These are phyloP conservation scores for Leptestheria dahalacensis DNA, from an alignment of 1,140 invertebrate species.

Conservation along the genomic window DNA sequence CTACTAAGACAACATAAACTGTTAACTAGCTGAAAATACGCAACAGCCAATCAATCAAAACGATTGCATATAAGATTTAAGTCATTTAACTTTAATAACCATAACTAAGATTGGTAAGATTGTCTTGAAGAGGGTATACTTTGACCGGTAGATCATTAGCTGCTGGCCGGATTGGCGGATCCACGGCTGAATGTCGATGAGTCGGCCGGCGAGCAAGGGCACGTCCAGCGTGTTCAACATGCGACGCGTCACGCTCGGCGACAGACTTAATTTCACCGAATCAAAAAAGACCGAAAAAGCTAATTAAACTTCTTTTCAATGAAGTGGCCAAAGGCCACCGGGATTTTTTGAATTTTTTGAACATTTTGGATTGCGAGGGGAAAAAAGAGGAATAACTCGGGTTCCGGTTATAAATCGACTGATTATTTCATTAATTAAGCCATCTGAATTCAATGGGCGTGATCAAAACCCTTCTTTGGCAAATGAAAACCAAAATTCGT, in stretches of 20 bases:
- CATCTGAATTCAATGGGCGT: neutral
- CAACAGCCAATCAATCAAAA: no score
- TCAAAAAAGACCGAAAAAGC: neutral
- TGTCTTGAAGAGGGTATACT: no score
- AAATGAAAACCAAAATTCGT: no score
- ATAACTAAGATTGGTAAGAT: no score
- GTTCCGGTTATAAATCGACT: neutral
- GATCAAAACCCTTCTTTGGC: no score
- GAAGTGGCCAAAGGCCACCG: neutral
- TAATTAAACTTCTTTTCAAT: neutral
- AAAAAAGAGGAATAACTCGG: no score
- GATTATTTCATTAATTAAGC: neutral
- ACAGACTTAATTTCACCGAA: conserved; percentile 14
- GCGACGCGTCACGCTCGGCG: conserved; percentile 17
- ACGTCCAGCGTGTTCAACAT: conserved; percentile 26
- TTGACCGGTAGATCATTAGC: neutral
- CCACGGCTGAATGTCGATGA: conserved; percentile 53
- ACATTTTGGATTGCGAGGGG: no score
- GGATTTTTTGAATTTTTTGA: neutral
- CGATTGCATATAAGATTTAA: no score
- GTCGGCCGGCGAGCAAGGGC: conserved; percentile 49
- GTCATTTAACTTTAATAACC: no score
- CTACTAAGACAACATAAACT: no score
- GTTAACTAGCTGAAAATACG: no score
- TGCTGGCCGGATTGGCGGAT: conserved; percentile 27